Evolutionary conservation across 2,797 vertebrate genomes (phyloP).

Genomic region (Sebastiscus albofasciatus): DNA sequence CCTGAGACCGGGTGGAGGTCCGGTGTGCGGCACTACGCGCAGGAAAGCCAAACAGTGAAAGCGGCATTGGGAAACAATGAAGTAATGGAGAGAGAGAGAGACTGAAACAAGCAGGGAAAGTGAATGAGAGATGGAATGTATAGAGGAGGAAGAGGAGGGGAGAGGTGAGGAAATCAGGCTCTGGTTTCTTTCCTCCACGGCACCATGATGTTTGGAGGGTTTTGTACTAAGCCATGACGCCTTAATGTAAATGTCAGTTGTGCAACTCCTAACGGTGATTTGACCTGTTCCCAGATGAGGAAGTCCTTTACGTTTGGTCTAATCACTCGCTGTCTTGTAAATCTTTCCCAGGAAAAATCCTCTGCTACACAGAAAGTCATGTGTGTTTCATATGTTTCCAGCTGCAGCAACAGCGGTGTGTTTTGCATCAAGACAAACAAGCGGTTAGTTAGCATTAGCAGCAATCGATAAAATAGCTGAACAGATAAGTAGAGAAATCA

Average conservation of each 20-base stretch:
- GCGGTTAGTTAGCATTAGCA: not conserved
- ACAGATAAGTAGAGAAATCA: not conserved
- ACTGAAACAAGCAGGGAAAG: conserved; percentile 20
- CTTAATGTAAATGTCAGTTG: conserved; percentile 12
- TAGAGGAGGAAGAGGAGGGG: conserved; percentile 40
- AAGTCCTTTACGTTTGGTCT: not conserved
- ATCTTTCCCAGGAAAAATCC: conserved; percentile 12
- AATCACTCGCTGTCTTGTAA: not conserved
- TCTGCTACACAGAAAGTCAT: conserved; percentile 10
- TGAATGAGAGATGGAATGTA: conserved; percentile 28
- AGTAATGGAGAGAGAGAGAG: conserved; percentile 61
- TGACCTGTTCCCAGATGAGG: not conserved
- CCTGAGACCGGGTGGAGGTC: conserved; percentile 58
- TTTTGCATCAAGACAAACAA: not conserved
- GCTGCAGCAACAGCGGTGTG: conserved; percentile 21
- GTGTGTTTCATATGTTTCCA: conserved; percentile 25
- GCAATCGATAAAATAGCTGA: too few species aligned
- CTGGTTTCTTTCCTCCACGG: conserved; percentile 43
- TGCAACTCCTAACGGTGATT: not conserved
- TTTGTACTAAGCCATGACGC: not conserved
- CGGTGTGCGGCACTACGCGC: conserved; percentile 26
- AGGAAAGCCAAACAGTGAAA: conserved; percentile 73
- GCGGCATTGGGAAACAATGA: conserved; percentile 71
- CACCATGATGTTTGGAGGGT: conserved; percentile 25
- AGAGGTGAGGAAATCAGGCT: conserved; percentile 31